Percentiles rank a stretch among this genome's conserved stretches.
Conservation (phyloP, 2,113 vertebrate genomes). For the Urocitellus parryii region DNA sequence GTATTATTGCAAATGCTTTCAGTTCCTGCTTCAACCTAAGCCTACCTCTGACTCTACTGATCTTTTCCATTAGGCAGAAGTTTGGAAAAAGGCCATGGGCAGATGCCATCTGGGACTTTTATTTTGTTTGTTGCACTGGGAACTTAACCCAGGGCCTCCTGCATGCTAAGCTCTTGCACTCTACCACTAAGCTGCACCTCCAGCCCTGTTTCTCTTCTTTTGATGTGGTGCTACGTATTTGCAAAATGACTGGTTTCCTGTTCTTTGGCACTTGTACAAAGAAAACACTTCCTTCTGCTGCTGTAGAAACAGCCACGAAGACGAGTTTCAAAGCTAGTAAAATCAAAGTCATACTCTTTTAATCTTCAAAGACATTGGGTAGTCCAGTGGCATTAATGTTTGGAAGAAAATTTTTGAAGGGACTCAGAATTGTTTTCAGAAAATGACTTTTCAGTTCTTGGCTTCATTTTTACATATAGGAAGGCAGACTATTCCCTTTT, state of each 20-base stretch:
- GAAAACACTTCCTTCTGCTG: not conserved
- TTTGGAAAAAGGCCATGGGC: not conserved
- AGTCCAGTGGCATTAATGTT: not conserved
- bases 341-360: not conserved
- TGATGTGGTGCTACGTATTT: not conserved
- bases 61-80: not conserved
- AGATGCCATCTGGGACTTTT: not conserved
- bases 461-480: not conserved
- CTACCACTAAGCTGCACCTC: not conserved
- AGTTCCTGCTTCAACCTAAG: not conserved
- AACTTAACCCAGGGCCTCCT: not conserved
- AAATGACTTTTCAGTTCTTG: not conserved
- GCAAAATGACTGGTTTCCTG: not conserved
- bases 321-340: not conserved
- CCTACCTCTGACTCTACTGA: not conserved
- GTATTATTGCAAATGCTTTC: not conserved
- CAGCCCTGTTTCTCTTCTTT: not conserved
- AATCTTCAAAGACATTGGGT: slow-evolving; percentile 16
- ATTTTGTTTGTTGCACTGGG: not conserved
- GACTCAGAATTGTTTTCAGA: not conserved
- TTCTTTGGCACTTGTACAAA: not conserved
- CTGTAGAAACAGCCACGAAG: not conserved
- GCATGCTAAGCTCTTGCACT: not conserved
- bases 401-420: not conserved
- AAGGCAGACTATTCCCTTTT: not conserved